Conservation (phyloP, 2,888 invertebrate genomes). For the Lithosia quadra region DNA sequence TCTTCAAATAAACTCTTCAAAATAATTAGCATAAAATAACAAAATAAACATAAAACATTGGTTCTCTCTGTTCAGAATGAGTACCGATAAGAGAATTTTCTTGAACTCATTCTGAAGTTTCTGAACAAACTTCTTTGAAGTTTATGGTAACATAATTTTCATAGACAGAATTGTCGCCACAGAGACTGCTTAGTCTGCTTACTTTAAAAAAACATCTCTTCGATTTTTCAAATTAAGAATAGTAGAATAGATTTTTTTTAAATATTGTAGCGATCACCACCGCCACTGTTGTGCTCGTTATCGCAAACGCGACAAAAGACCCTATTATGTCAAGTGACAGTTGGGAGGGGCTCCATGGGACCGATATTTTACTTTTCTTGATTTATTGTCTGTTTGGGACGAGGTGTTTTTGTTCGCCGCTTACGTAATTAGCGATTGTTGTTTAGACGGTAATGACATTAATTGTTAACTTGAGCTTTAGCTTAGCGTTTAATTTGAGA, state of each 20-base stretch:
- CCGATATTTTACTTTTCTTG: slow-evolving; percentile 76
- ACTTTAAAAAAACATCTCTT: too few species aligned
- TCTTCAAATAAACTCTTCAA: too few species aligned
- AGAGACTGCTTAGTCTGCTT: too few species aligned
- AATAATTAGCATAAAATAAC: too few species aligned
- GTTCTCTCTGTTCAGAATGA: too few species aligned
- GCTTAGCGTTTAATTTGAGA: neutral
- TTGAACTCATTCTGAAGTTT: too few species aligned
- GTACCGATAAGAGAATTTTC: too few species aligned
- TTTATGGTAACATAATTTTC: too few species aligned
- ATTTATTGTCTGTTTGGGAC: slow-evolving; percentile 74
- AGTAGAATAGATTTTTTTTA: slow-evolving; percentile 6
- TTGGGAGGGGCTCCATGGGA: slow-evolving; percentile 68
- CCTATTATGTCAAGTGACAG: slow-evolving; percentile 78
- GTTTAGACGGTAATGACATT: slow-evolving; percentile 28
- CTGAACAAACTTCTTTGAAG: too few species aligned
- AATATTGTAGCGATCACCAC: slow-evolving; percentile 41
- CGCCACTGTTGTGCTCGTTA: slow-evolving; percentile 61
- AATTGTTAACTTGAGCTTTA: slow-evolving; percentile 17
- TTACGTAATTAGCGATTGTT: slow-evolving; percentile 62
- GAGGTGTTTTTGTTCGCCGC: slow-evolving; percentile 60
- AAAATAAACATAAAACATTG: too few species aligned
- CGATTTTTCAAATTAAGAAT: too few species aligned
- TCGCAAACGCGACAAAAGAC: slow-evolving; percentile 64
- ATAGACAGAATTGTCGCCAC: too few species aligned